phyloP scores from a whole-genome alignment of 2,113 vertebrate species.

The Callipepla californica region DNA sequence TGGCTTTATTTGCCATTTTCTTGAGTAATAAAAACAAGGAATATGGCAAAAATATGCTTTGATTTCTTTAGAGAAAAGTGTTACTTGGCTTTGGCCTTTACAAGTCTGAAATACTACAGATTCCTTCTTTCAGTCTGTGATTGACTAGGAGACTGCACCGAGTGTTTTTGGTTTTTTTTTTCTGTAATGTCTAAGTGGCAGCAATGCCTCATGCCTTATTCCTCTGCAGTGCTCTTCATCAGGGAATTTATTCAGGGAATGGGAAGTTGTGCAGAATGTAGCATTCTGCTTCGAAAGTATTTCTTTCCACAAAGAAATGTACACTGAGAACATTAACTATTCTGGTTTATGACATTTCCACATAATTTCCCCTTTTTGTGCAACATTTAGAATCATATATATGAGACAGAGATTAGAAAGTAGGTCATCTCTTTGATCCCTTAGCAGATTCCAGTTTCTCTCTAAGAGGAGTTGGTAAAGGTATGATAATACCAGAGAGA shows the following conservation, averaged over 20 bases:
- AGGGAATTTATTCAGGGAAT: not conserved
- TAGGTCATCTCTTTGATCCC: not conserved
- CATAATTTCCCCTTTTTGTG: not conserved
- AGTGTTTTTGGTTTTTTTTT: not conserved
- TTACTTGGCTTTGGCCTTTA: not conserved
- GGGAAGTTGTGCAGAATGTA: not conserved
- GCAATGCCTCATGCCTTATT: not conserved
- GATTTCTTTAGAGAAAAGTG: not conserved
- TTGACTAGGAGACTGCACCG: not conserved
- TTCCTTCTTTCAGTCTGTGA: not conserved
- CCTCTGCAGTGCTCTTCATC: not conserved
- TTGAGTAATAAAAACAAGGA: not conserved
- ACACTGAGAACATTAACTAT: constrained; percentile 35
- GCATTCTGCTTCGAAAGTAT: not conserved
- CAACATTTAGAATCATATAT: constrained; percentile 10
- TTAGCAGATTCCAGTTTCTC: not conserved
- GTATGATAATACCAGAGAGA: not conserved
- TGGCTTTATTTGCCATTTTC: not conserved
- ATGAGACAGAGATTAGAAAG: not conserved
- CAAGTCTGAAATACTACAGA: not conserved
- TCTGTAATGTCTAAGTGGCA: not conserved
- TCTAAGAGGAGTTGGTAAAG: not conserved
- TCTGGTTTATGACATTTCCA: not conserved
- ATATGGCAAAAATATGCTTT: not conserved
- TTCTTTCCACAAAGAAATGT: not conserved